These are phyloP conservation scores for Zaprionus kolodkinae DNA, from an alignment of 1,140 invertebrate genomes.

Conservation along the genomic window DNA sequence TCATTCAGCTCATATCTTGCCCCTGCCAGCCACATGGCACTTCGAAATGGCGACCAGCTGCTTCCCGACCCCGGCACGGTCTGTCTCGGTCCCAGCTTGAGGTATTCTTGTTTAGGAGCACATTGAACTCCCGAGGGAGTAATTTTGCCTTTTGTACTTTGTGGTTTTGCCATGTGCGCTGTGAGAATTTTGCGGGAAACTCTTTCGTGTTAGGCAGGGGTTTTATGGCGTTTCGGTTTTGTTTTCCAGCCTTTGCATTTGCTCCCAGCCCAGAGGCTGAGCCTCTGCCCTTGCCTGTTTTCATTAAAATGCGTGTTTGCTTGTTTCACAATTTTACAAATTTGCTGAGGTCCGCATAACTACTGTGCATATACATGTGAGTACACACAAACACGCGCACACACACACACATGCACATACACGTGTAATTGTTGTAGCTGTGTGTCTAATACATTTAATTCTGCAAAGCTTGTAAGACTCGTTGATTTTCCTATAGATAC, in stretches of 20 bases:
- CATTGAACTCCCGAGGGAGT: constrained; percentile 62
- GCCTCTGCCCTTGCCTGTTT: constrained; percentile 17
- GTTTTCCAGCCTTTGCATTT: background rate
- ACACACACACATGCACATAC: background rate
- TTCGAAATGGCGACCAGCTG: constrained; percentile 19
- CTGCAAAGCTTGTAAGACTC: background rate
- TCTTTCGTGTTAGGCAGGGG: constrained; percentile 24
- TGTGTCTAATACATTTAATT: background rate
- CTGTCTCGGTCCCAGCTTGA: constrained; percentile 13
- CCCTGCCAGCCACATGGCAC: background rate
- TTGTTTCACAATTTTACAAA: constrained; percentile 65
- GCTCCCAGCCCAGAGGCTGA: background rate
- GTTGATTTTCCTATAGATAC: background rate
- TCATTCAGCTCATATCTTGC: constrained; percentile 25
- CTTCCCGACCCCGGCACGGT: constrained; percentile 2
- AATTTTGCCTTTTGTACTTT: constrained; percentile 81
- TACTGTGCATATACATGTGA: background rate
- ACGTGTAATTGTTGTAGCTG: background rate
- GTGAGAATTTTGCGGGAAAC: constrained; percentile 36
- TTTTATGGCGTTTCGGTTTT: constrained; percentile 36
- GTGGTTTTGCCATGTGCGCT: constrained; percentile 55
- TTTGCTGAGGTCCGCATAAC: constrained; percentile 46
- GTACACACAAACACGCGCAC: background rate
- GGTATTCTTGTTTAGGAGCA: constrained; percentile 46
- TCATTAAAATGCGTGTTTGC: constrained; percentile 57